Percentiles rank a stretch among this genome's conserved stretches.
Evolutionary conservation across 1,140 invertebrate species (phyloP).

Genomic region (Anthonomus grandis): DNA sequence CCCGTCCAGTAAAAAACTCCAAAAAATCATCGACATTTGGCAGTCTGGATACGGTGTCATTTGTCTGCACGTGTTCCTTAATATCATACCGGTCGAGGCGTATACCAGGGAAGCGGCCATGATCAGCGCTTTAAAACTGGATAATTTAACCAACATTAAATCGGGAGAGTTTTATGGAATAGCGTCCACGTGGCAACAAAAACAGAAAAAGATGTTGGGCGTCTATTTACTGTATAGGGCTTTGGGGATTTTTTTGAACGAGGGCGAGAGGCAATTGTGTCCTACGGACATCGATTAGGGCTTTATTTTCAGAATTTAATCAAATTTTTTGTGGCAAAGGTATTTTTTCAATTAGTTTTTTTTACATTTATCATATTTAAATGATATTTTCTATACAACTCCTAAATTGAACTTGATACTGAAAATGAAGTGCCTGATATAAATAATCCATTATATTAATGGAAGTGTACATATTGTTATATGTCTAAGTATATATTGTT

Average conservation of each 20-base stretch:
- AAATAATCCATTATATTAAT: too few species aligned
- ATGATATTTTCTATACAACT: too few species aligned
- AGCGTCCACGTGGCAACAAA: slow-evolving; percentile 66
- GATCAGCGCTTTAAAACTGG: slow-evolving; percentile 79
- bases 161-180: slow-evolving; percentile 81
- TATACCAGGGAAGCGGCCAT: slow-evolving; percentile 91
- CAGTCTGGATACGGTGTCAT: slow-evolving; percentile 76
- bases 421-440: too few species aligned
- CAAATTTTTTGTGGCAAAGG: too few species aligned
- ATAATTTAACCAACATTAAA: slow-evolving; percentile 78
- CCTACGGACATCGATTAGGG: slow-evolving; percentile 62
- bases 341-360: not conserved
- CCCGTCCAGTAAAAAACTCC: slow-evolving; percentile 61
- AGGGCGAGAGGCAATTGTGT: slow-evolving; percentile 78
- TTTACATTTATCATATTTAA: not conserved
- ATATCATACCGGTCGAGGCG: slow-evolving; percentile 86
- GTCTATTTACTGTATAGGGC: slow-evolving; percentile 80
- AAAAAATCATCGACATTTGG: slow-evolving; percentile 87
- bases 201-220: slow-evolving; percentile 71
- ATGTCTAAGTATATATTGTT: too few species aligned
- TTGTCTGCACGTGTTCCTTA: slow-evolving; percentile 88
- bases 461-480: too few species aligned
- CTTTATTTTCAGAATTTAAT: too few species aligned
- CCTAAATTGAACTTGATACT: too few species aligned
- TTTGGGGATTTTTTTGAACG: slow-evolving; percentile 78